Base-by-base conservation (phyloP, 1,140 invertebrate species). In the Drosophila saltans region DNA sequence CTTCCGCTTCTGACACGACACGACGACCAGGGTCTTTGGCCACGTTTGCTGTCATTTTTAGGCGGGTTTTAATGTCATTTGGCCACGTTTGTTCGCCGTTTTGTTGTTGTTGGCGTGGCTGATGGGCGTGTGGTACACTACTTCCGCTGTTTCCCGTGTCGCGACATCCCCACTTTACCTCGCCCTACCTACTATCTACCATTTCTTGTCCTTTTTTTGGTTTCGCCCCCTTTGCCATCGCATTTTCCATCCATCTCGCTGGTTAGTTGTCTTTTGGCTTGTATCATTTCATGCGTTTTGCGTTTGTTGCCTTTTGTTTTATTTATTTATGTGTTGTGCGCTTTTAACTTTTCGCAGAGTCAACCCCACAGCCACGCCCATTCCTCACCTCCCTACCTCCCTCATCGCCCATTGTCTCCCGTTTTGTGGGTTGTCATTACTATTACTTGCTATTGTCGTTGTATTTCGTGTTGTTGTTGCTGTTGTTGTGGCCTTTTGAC, bases 241-340 rank as follows among this genome's bases (percentile, higher is more conserved):
- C 64, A 43, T 72, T 75, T 75, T 63, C 45, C 45, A 52, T 52
- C 45, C 45, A 52, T 52, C 45, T 52, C 21, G 45, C 45, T 52
- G 45, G 45, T 52, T 52, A 52, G 45, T 52, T 52, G 45, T 52
- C 45, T 52, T 66, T 74, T 81, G 36, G 52, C 52, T 75, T 76
- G 75, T 85, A 76, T 78, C 82, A 72, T 86, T 85, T 81, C 63
- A 69, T 79, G 82, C 82, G 82, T 85, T 79, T 76, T 63, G 45
- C 45, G 21, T 57, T 57, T 33, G 55, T 11, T 59, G 16, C 16
- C 57, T 70, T 74, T 88, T 80, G 83, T 88, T 83, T 80, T 88
- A 88, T 86, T 86, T 86, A 80, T 86, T 86, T 82, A 86, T 77
- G 74, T 75, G 61, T 88, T 80, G 79, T 70, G 68, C 79, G 75